Evolutionary conservation across 2,888 invertebrate species (phyloP), one percentile per base, ranked within the genome.

Genomic region (Melangyna quadrimaculata): DNA sequence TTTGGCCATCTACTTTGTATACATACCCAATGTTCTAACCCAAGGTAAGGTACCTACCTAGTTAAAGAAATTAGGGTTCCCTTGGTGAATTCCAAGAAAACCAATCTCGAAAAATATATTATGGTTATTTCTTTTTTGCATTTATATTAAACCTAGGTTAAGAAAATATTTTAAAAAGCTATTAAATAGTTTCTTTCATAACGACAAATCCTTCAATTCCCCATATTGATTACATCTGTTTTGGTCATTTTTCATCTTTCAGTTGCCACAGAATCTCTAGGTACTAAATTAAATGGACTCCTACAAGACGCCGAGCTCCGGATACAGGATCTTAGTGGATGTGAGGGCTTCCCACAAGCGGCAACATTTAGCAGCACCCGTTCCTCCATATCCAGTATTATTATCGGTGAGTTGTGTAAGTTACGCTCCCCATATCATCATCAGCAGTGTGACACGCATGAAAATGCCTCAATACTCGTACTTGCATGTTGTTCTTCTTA

Each of bases 231-330:
- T 63, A 51, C n/a, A n/a, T 53, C 43, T 67, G 17, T 69, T 53
- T 73, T 55, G 55, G 45, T 48, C 9, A 57, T 67, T 69, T 70
- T 53, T 17, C 7, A 17, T 24, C 12, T 55, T 73, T 7, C 73
- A 91, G 91, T 90, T 87, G 89, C 89, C 29, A 89, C 89, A 6
- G 97, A 97, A 88, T 94, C 95, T 73, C 93, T 97, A 88, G 96
- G 96, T 14, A 94, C 94, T 3, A 97, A 97, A 91, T 92, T 97
- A 87, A 95, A 95, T 82, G 94, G 95, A 79, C 93, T 97, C 89
- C 93, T 96, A 75, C 94, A 95, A 43, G 97, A 98, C 90, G 97
- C 97, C 0, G 98, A 98, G 91, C 94, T 95, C 87, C 94, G 96
- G 37, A 94, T 98, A 75, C 96, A 96, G 88, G 97, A 97, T 90